Evolutionary conservation across 2,797 vertebrate genomes (phyloP), one percentile per base, ranked within the genome.

Genomic region (Molothrus ater): DNA sequence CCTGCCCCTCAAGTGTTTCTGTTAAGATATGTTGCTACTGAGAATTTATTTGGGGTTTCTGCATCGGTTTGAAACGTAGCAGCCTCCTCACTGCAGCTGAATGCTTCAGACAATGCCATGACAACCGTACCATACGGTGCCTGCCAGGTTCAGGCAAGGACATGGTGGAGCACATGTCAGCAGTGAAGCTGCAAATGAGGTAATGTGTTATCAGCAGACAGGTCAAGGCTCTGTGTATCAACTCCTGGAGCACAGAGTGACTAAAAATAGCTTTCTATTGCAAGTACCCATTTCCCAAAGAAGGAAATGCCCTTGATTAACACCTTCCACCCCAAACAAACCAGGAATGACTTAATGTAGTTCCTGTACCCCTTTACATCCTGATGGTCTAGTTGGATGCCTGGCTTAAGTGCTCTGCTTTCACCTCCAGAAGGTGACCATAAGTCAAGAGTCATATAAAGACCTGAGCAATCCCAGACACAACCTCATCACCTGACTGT

Each of bases 171-270:
- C 17, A 48, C 90, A 38, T 60, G 71, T 91, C 96, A 95, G 40
- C 92, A 89, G 82, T 34, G 40, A 78, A 94, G 84, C 94, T 95
- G 95, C 92, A 96, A 96, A 97, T 98, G 97, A 97, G 93, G 95
- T 97, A 97, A 96, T 71, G 84, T 89, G 72, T 96, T 97, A 96
- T 95, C 96, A 98, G 97, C 98, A 98, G 98, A 98, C 98, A 98
- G 98, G 97, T 96, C 92, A 97, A 91, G 95, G 96, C 96, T 94
- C 76, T 91, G 61, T 93, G 94, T 97, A 96, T 97, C 95, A 97
- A 82, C 81, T 89, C 86, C 70, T 87, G 80, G 73, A 93, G 90
- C 94, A 96, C 87, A 86, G 71, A 88, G 78, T 74, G 86, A 95
- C 93, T 80, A 93, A 97, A 98, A 98, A 98, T 97, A 97, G 97